Evolutionary conservation across 1,140 invertebrate genomes (phyloP).

Genomic region (Drosophila prosaltans): DNA sequence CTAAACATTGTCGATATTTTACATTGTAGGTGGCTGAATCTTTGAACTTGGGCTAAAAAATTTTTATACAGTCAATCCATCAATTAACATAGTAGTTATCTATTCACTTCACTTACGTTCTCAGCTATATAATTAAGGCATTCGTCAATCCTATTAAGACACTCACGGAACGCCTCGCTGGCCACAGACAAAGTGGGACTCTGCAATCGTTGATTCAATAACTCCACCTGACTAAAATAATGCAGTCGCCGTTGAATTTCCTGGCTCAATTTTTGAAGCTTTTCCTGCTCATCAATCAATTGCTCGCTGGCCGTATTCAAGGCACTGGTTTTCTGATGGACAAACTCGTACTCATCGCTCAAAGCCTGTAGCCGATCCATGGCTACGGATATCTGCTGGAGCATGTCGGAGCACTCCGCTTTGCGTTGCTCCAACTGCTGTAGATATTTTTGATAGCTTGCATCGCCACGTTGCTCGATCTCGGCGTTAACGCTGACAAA

Average conservation of each 20-base stretch:
- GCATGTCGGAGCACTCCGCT: conserved; percentile 89
- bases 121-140: conserved; percentile 93
- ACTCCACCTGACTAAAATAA: conserved; percentile 93
- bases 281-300: conserved; percentile 93
- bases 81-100: neutral
- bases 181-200: conserved; percentile 91
- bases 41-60: conserved; percentile 86
- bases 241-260: conserved; percentile 91
- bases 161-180: conserved; percentile 91
- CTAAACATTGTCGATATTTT: conserved; percentile 91
- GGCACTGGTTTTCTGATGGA: conserved; percentile 95
- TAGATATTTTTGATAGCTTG: conserved; percentile 85
- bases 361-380: conserved; percentile 89
- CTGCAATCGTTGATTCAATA: conserved; percentile 90
- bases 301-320: conserved; percentile 95
- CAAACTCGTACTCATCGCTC: conserved; percentile 91
- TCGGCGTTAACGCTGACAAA: conserved; percentile 76
- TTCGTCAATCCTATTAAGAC: conserved; percentile 93
- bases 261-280: conserved; percentile 90
- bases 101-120: conserved; percentile 87
- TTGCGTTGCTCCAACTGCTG: conserved; percentile 88
- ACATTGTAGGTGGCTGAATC: conserved; percentile 89
- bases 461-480: conserved; percentile 80
- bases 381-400: conserved; percentile 88
- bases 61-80: neutral